Conservation (phyloP, 2,113 vertebrate species). For the Heterochromis multidens region DNA sequence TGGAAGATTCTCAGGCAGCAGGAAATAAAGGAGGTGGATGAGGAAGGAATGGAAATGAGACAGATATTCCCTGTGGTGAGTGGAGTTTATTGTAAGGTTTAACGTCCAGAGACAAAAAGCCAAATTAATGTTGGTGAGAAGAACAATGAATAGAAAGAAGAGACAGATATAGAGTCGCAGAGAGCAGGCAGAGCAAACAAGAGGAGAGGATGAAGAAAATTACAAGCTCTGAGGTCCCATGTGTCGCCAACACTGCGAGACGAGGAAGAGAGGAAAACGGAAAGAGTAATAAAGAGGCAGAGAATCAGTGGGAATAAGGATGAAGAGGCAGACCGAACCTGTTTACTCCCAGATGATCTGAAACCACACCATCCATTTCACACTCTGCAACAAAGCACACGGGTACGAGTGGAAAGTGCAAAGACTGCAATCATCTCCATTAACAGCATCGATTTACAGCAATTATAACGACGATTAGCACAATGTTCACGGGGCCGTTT, state of each 20-base stretch:
- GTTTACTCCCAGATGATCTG: neutral
- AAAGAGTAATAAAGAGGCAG: too few species aligned
- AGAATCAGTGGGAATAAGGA: neutral
- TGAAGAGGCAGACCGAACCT: neutral
- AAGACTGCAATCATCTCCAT: constrained; percentile 40
- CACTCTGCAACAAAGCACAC: constrained; percentile 16
- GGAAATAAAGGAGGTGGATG: neutral
- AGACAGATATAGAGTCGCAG: neutral
- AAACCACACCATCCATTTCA: neutral
- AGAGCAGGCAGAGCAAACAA: neutral
- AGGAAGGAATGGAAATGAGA: neutral
- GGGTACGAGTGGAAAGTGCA: constrained; percentile 12
- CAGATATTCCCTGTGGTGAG: rapidly evolving
- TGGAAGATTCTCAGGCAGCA: too few species aligned
- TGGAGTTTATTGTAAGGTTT: neutral
- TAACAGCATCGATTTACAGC: neutral
- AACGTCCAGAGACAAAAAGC: neutral
- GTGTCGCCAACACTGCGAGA: too few species aligned
- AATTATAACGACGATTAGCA: constrained; percentile 30
- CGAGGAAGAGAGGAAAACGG: too few species aligned
- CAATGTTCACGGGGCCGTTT: too few species aligned
- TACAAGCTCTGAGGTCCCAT: too few species aligned
- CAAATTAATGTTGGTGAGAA: neutral
- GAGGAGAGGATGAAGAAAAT: neutral
- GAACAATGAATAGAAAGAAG: neutral